phyloP scores from a whole-genome alignment of 2,113 vertebrate genomes.

The Oryzias melastigma region DNA sequence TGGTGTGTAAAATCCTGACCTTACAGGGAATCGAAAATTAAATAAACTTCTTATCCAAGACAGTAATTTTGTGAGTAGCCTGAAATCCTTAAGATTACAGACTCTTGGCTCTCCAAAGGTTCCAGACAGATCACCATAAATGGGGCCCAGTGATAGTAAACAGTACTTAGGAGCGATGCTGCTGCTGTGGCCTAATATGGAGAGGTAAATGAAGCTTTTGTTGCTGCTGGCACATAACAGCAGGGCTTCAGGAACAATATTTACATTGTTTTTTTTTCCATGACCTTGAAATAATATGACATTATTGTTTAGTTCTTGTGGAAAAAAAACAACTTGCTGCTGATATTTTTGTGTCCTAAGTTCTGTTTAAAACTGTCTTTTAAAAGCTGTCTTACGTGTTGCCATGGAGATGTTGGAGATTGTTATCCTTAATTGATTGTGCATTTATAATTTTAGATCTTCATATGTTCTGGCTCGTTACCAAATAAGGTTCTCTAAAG shows the following conservation, averaged over 20 bases:
- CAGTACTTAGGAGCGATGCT: conserved; percentile 51
- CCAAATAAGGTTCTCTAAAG: no score
- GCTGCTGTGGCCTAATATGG: conserved; percentile 57
- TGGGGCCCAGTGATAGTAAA: conserved; percentile 55
- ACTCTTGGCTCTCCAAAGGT: conserved; percentile 32
- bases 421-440: no score
- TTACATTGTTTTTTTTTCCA: conserved; percentile 5
- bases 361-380: no score
- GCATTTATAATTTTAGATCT: no score
- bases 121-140: conserved; percentile 58
- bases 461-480: no score
- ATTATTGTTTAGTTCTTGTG: background rate
- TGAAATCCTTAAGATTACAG: conserved; percentile 52
- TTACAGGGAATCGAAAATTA: conserved; percentile 50
- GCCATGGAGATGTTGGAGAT: no score
- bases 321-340: background rate
- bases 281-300: conserved; percentile 10
- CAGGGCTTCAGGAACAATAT: conserved; percentile 9
- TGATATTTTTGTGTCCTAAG: background rate
- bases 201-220: conserved; percentile 40
- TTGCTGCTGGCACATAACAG: conserved; percentile 41
- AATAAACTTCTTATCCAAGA: conserved; percentile 58
- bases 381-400: no score
- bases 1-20: conserved; percentile 52
- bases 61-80: conserved; percentile 50